Evolutionary conservation across 2,113 vertebrate genomes (phyloP), one percentile per base, ranked within the genome.

Genomic region (Cavia porcellus): DNA sequence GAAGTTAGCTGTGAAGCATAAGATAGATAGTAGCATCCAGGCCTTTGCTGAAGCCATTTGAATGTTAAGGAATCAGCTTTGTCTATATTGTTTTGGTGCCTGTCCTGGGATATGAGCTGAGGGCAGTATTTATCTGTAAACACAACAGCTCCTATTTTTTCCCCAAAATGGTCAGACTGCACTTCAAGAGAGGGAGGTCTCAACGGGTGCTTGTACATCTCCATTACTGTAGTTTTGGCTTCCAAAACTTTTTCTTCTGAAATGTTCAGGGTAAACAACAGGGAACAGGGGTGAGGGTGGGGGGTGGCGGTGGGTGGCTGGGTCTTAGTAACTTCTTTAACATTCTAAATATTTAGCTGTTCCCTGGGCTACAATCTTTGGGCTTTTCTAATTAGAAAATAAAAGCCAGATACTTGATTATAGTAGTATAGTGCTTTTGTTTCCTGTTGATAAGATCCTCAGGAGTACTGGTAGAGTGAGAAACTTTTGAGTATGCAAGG

Each of bases 271-370:
- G 55, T 90, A 82, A 92, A 95, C 77, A 96, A 50, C 72, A 32
- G 97, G 94, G 79, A 81, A 5, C 2, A 3, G 72, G 3, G 90
- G 52, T 13, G 92, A n/a, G n/a, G n/a, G n/a, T n/a, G 86, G 85
- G 55, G 77, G 86, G 30, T 13, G 66, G 1, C 45, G 86, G 87
- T 88, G 82, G 89, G 92, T 52, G 86, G 93, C 64, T 83, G 96
- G 97, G 97, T 97, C 97, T 96, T 45, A 86, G 77, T 80, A 79
- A 80, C 90, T 95, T 94, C 45, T 96, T 86, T 62, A 96, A 55
- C 86, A 0, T 86, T 87, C 97, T 98, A 98, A 98, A 98, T 98
- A 98, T 98, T 98, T 98, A 66, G 93, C 93, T 94, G 98, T 99
- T 98, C 98, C 98, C 98, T 83, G 98, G 98, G 50, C 98, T 98